Evolutionary conservation across 2,888 invertebrate genomes (phyloP), one percentile per base, ranked within the genome.

Genomic region (Hipparchia sbordonii): DNA sequence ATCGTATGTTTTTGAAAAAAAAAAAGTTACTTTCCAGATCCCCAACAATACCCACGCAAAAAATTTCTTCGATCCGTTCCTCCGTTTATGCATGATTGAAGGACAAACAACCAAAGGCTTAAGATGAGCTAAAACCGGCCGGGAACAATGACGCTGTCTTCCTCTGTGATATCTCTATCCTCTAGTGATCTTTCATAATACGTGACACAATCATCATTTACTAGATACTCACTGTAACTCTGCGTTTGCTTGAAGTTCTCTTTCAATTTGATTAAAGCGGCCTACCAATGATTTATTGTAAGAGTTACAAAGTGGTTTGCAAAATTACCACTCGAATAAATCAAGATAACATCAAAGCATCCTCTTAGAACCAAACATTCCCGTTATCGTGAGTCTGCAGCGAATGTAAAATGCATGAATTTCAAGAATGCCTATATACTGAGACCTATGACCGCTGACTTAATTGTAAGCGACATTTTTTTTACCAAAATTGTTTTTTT

Each of bases 291-390:
- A 67, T 46, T 59, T 67, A 67, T 69, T 60, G 1, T 52, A 61
- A 39, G 52, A 39, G 69, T 39, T 48, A 13, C 52, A 52, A 51
- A 69, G 69, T 69, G 69, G 61, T 52, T 61, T 69, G 61, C 69
- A 61, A 61, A 46, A 61, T 66, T 48, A 56, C 48, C 63, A 72
- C 39, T 63, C 57, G 57, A 68, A 68, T 72, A 68, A 57, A 63
- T 72, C 39, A 62, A 33, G 68, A 63, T 72, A 63, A 63, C 68
- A 63, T 72, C 68, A 67, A 61, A 72, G 67, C 62, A 12, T 13
- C 51, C 67, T 57, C 54, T 63, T 56, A 2, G 48, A 71, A 59
- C 59, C 23, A 51, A 57, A 33, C 13, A 39, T 67, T 56, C 39
- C 57, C 51, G 52, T 59, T 73, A 67, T 63, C 46, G 48, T 62